Conservation (phyloP, 2,888 invertebrate genomes). For the Hybos culiciformis region DNA sequence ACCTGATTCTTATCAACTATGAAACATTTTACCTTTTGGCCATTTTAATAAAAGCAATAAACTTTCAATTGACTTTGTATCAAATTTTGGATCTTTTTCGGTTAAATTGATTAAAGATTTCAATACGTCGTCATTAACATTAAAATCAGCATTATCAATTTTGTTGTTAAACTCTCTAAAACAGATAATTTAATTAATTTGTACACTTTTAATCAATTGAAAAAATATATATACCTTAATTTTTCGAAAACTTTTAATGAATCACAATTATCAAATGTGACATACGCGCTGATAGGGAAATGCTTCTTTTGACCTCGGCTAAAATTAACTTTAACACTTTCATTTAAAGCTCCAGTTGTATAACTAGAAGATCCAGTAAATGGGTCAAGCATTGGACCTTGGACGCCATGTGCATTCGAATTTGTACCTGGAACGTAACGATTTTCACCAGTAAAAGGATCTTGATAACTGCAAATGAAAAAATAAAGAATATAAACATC, state of each 20-base stretch:
- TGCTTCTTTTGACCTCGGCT: constrained; percentile 24
- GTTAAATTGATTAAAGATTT: constrained; percentile 51
- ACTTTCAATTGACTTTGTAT: constrained; percentile 39
- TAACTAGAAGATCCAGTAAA: constrained; percentile 59
- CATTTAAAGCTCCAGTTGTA: constrained; percentile 39
- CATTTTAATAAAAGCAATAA: constrained; percentile 53
- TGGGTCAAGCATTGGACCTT: constrained; percentile 45
- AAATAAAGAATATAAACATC: too few species aligned
- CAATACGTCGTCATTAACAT: constrained; percentile 42
- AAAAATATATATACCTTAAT: constrained; percentile 31
- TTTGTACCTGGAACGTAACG: constrained; percentile 49
- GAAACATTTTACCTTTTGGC: constrained; percentile 61
- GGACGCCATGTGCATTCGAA: constrained; percentile 20
- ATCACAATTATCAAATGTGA: constrained; percentile 68
- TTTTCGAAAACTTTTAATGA: constrained; percentile 58
- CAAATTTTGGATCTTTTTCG: constrained; percentile 28
- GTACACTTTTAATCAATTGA: background rate
- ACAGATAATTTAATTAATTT: background rate
- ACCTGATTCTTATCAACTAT: too few species aligned
- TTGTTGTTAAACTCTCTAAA: constrained; percentile 56
- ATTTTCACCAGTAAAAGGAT: constrained; percentile 56
- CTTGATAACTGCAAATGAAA: constrained; percentile 36
- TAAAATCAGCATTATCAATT: constrained; percentile 38
- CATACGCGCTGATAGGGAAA: constrained; percentile 39
- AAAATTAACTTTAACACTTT: constrained; percentile 23